Evolutionary conservation across 2,888 invertebrate species (phyloP), one percentile per base, ranked within the genome.

Genomic region (Temnothorax unifasciatus): DNA sequence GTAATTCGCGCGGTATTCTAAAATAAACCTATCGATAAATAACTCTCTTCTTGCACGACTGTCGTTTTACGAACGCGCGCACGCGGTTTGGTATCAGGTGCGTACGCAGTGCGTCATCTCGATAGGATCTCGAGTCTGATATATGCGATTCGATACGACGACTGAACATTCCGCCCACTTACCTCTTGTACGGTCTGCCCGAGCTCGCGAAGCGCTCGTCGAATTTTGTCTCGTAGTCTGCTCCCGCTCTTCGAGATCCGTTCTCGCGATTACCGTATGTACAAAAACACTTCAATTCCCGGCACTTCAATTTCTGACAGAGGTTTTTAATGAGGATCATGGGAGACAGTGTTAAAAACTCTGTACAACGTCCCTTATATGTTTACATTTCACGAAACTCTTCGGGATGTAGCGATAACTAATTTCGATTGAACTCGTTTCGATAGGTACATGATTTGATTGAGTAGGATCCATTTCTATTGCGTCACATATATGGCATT

Each of bases 81-180:
- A 89, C 88, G 84, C 88, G 87, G 88, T 89, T 90, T 89, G 88
- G 93, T 94, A 94, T 94, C 94, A 94, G 94, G 93, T 94, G 94
- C 93, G 91, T 92, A 92, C 89, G 94, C 94, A 93, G 93, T 94
- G 94, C 93, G 92, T 94, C 94, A 94, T 93, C 88, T 92, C 92
- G 94, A 94, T 94, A 94, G 92, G 92, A 94, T 94, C 94, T 94
- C 83, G 79, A 52, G 57, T 44, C 81, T 50, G 29, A 69, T 86
- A 64, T 82, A 89, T 83, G 87, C 86, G 86, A 83, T 87, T 89
- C 89, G 85, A 88, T 83, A 89, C 87, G 87, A 64, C 59, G 87
- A 90, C 85, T 91, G 91, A 92, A 93, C 93, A 93, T 93, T 93
- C 92, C 93, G 93, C 93, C 93, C 92, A 93, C 92, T 93, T 92